Percentiles rank a stretch among this genome's conserved stretches.
Conservation (phyloP, 2,888 invertebrate genomes). For the Drosophila algonquin region DNA sequence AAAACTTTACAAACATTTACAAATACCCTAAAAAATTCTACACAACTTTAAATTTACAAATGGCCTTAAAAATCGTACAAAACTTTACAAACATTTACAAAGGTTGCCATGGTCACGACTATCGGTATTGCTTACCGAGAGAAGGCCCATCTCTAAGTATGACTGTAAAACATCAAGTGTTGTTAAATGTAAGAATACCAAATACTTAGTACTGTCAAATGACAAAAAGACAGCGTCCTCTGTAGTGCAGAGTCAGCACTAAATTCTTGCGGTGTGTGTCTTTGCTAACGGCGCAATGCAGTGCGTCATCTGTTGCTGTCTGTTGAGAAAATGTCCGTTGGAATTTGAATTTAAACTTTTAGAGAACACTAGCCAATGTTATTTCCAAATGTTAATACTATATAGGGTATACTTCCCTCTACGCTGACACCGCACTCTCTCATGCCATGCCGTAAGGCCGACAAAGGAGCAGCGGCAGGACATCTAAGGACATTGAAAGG, state of each 20-base stretch:
- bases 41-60: too few species aligned
- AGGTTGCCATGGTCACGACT: not conserved
- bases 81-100: too few species aligned
- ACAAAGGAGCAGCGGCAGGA: slow-evolving; percentile 30
- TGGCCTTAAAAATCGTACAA: too few species aligned
- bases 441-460: not conserved
- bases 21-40: too few species aligned
- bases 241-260: not conserved
- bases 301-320: not conserved
- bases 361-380: not conserved
- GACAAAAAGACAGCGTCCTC: not conserved
- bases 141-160: not conserved
- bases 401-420: not conserved
- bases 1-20: too few species aligned
- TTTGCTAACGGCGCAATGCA: not conserved
- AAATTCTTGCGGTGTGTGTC: not conserved
- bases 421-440: not conserved
- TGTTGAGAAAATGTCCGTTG: not conserved
- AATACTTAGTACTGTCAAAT: not conserved
- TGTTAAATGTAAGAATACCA: not conserved
- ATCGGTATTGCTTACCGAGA: not conserved
- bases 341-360: not conserved
- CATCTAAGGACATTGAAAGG: slow-evolving; percentile 30
- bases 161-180: not conserved
- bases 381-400: not conserved